A percentile compares a stretch with the other conserved stretches of the same genome.
These are phyloP conservation scores for Aelia acuminata DNA, from an alignment of 2,888 invertebrate genomes.

Conservation along the genomic window DNA sequence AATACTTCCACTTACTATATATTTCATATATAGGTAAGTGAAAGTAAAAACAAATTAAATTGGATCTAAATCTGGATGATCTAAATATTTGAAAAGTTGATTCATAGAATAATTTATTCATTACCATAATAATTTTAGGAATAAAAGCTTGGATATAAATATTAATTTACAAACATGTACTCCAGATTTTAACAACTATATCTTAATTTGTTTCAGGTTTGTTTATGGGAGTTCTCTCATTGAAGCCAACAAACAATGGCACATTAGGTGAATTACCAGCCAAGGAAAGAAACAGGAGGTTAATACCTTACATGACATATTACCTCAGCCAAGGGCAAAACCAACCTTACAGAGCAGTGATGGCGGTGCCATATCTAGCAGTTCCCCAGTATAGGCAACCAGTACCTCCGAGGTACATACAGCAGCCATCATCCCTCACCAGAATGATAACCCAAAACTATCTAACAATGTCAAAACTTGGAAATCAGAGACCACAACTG, in stretches of 20 bases:
- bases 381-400: constrained; percentile 50
- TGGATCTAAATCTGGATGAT: too few species aligned
- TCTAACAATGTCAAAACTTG: constrained; percentile 63
- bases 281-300: constrained; percentile 74
- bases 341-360: constrained; percentile 60
- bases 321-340: constrained; percentile 73
- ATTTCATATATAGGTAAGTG: too few species aligned
- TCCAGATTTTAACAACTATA: not conserved
- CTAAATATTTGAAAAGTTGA: too few species aligned
- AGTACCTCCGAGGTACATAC: constrained; percentile 54
- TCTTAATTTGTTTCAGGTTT: constrained; percentile 57
- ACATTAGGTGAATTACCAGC: constrained; percentile 60
- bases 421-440: constrained; percentile 63
- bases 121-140: not conserved
- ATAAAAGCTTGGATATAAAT: not conserved
- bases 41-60: too few species aligned
- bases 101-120: not conserved
- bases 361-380: constrained; percentile 47
- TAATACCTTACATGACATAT: constrained; percentile 88
- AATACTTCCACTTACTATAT: too few species aligned
- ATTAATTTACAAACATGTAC: too few species aligned
- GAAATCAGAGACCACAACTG: constrained; percentile 44
- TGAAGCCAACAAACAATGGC: constrained; percentile 56
- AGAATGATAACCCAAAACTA: constrained; percentile 65
- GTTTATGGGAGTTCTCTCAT: constrained; percentile 47